Conservation (phyloP, 2,113 vertebrate genomes). For the Hirundichthys speculiger region DNA sequence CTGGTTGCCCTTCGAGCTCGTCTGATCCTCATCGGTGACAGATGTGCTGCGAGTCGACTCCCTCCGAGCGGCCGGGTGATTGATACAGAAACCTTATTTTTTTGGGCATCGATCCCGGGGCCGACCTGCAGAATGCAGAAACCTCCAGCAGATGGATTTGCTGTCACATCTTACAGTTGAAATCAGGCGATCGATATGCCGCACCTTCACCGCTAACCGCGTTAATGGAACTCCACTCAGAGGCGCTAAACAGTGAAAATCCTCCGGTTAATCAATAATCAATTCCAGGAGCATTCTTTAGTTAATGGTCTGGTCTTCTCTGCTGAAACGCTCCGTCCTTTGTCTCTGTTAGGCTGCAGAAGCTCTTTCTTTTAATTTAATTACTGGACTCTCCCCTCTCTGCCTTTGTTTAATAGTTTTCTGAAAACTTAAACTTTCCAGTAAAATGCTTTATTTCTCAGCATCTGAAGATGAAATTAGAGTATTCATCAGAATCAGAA, state of each 20-base stretch:
- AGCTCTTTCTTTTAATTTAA: constrained; percentile 44
- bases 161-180: constrained; percentile 76
- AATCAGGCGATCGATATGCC: constrained; percentile 75
- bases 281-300: constrained; percentile 64
- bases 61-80: constrained; percentile 53
- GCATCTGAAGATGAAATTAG: too few species aligned
- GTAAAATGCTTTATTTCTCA: too few species aligned
- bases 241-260: constrained; percentile 68
- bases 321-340: constrained; percentile 56
- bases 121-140: constrained; percentile 71
- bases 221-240: constrained; percentile 69
- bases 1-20: too few species aligned
- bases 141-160: constrained; percentile 70
- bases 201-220: constrained; percentile 37
- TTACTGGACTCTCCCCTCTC: constrained; percentile 45
- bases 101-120: constrained; percentile 69
- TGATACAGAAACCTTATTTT: constrained; percentile 76
- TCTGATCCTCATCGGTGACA: constrained; percentile 3
- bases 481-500: too few species aligned
- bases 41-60: constrained; percentile 57
- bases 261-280: constrained; percentile 77
- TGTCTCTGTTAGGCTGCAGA: constrained; percentile 47
- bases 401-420: too few species aligned
- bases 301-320: constrained; percentile 73
- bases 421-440: too few species aligned